These are phyloP conservation scores for Tinea pellionella DNA, from an alignment of 2,888 invertebrate genomes.

Conservation along the genomic window DNA sequence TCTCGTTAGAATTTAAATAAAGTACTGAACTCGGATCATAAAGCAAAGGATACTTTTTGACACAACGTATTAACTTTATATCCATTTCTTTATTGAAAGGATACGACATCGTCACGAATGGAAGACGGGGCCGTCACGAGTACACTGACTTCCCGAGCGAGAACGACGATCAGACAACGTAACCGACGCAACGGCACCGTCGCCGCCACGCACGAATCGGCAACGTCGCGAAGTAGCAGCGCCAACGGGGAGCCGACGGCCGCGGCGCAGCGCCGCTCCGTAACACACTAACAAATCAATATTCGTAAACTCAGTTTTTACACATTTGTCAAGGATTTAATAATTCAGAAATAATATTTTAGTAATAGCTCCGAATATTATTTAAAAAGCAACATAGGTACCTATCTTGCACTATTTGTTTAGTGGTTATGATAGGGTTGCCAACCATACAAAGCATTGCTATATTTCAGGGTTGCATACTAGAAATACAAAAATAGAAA, in stretches of 20 bases:
- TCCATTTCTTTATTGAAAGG: conserved; percentile 46
- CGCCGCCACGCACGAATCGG: conserved; percentile 16
- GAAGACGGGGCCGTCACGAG: not conserved
- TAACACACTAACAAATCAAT: no score
- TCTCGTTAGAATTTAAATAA: conserved; percentile 40
- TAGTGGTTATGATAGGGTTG: no score
- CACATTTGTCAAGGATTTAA: no score
- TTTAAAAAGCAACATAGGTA: no score
- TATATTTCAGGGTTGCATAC: no score
- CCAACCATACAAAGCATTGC: no score
- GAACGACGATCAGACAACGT: not conserved
- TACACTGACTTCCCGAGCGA: not conserved
- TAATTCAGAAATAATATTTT: no score
- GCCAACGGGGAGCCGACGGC: no score
- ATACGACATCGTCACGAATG: conserved; percentile 25
- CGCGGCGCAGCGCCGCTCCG: conserved; percentile 14
- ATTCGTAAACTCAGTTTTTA: no score
- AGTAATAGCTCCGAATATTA: no score
- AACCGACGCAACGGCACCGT: not conserved
- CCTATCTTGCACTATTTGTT: no score
- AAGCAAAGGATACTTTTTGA: conserved; percentile 40
- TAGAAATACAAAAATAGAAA: no score
- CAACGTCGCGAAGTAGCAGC: conserved; percentile 19
- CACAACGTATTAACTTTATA: conserved; percentile 37
- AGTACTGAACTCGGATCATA: conserved; percentile 45